Evolutionary conservation across 1,140 invertebrate species (phyloP).

Genomic region (Daktulosphaira vitifoliae): DNA sequence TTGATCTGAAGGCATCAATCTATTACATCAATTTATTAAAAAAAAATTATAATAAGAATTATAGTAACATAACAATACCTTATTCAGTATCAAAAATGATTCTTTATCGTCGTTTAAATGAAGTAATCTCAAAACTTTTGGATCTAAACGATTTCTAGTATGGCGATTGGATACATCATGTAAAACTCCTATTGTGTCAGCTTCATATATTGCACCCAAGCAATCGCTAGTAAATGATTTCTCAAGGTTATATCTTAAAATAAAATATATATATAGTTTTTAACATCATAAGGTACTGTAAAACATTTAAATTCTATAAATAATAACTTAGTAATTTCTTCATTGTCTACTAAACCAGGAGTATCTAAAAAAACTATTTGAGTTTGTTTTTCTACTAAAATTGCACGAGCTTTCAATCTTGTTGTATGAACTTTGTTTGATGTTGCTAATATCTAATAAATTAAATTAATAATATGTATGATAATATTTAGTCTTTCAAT

Average conservation of each 20-base stretch:
- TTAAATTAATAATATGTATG: slow-evolving; percentile 28
- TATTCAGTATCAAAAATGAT: slow-evolving; percentile 78
- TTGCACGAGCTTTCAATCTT: slow-evolving; percentile 57
- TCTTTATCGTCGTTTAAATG: slow-evolving; percentile 54
- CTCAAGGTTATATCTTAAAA: slow-evolving; percentile 56
- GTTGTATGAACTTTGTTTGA: slow-evolving; percentile 90
- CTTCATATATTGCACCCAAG: slow-evolving; percentile 54
- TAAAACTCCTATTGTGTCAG: slow-evolving; percentile 75
- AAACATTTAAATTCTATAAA: background rate
- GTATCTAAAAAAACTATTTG: slow-evolving; percentile 86
- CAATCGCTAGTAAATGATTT: slow-evolving; percentile 57
- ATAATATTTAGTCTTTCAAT: background rate
- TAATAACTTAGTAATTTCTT: slow-evolving; percentile 37
- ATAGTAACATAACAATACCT: slow-evolving; percentile 49
- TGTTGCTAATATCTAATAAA: slow-evolving; percentile 67
- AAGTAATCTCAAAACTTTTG: slow-evolving; percentile 60
- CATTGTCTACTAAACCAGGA: slow-evolving; percentile 61
- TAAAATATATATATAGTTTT: slow-evolving; percentile 16
- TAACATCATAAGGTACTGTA: slow-evolving; percentile 4
- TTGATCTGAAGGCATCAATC: slow-evolving; percentile 71
- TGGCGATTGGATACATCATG: slow-evolving; percentile 71
- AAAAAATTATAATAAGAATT: slow-evolving; percentile 11
- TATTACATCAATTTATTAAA: slow-evolving; percentile 43
- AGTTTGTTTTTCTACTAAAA: slow-evolving; percentile 60
- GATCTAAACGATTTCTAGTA: slow-evolving; percentile 56